Percentiles rank a stretch among this genome's conserved stretches.
phyloP scores from a whole-genome alignment of 2,888 invertebrate species.

The Allacma fusca region DNA sequence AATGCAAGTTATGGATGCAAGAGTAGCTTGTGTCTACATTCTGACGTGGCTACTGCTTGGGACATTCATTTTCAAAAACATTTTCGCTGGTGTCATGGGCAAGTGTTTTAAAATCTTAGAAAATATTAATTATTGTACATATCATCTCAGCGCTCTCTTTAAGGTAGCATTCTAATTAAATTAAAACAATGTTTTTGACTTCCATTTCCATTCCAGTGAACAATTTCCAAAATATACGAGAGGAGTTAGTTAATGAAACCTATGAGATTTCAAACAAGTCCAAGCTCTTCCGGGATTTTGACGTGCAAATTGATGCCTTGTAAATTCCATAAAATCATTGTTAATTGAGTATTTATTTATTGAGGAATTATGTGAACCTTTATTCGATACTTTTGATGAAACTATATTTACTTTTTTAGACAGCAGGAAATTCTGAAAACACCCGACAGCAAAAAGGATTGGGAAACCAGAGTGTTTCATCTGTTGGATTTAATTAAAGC shows the following conservation, averaged over 20 bases:
- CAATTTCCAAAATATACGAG: slow-evolving; percentile 58
- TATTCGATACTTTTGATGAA: background rate
- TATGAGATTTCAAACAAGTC: slow-evolving; percentile 34
- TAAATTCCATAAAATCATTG: background rate
- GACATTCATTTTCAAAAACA: slow-evolving; percentile 59
- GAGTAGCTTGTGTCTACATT: slow-evolving; percentile 47
- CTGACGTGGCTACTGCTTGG: slow-evolving; percentile 59
- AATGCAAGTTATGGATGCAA: slow-evolving; percentile 36
- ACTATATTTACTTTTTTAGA: slow-evolving; percentile 22
- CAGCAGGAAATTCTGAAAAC: slow-evolving; percentile 43
- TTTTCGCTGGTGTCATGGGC: slow-evolving; percentile 61
- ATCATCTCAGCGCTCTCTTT: too few relatives aligned
- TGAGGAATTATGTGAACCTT: background rate
- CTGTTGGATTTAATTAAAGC: slow-evolving; percentile 53
- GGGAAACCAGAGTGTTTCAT: slow-evolving; percentile 57
- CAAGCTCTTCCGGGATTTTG: background rate
- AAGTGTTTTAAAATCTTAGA: background rate
- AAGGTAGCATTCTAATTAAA: background rate
- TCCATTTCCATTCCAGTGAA: slow-evolving; percentile 44
- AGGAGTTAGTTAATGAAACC: slow-evolving; percentile 40
- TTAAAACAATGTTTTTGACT: background rate
- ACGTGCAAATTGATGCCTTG: slow-evolving; percentile 22
- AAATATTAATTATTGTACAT: too few relatives aligned
- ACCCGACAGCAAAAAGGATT: slow-evolving; percentile 51
- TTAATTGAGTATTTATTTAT: too few relatives aligned